Base-by-base conservation (phyloP, 2,888 invertebrate genomes). In the Parochlus steinenii region DNA sequence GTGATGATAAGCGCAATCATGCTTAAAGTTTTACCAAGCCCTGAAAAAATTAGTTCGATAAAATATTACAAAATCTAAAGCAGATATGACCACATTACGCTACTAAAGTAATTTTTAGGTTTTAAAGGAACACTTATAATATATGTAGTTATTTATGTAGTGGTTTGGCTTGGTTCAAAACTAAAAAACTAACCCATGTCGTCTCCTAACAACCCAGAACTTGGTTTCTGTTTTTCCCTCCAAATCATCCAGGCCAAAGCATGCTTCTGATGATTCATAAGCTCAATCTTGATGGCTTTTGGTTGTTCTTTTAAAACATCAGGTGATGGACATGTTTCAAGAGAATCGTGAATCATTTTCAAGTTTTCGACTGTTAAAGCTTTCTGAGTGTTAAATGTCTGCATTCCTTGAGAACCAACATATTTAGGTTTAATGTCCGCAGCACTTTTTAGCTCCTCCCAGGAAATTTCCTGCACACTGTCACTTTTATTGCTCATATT, bases 161-260 rank as follows among this genome's bases (percentile, higher is more conserved):
- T n/a, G n/a, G n/a, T n/a, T n/a, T n/a, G n/a, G n/a, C n/a, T n/a
- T n/a, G n/a, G n/a, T n/a, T n/a, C n/a, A n/a, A n/a, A n/a, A n/a
- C n/a, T n/a, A n/a, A n/a, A n/a, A 31, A 58, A 58, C 14, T 58
- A 44, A 3, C 58, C 58, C 58, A 58, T 58, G 35, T 58, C 59
- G 47, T 56, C 62, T 69, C 83, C 85, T 32, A 93, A 64, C 44
- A 93, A 81, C 10, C 93, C 93, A 2, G 90, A 89, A 22, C 74
- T 59, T 0, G 85, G 82, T 33, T 72, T 74, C 54, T 87, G 82
- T n/a, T 63, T 63, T 60, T 95, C 95, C 14, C 93, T 61, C 89
- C 90, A 93, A 14, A 65, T 49, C 47, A 95, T 62, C 92, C 93
- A 95, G 8, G 78, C 70, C 1, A 95, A 58, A 0, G 86, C 93